Evolutionary conservation across 2,797 vertebrate species (phyloP).

Genomic region (Sylvilagus floridanus): DNA sequence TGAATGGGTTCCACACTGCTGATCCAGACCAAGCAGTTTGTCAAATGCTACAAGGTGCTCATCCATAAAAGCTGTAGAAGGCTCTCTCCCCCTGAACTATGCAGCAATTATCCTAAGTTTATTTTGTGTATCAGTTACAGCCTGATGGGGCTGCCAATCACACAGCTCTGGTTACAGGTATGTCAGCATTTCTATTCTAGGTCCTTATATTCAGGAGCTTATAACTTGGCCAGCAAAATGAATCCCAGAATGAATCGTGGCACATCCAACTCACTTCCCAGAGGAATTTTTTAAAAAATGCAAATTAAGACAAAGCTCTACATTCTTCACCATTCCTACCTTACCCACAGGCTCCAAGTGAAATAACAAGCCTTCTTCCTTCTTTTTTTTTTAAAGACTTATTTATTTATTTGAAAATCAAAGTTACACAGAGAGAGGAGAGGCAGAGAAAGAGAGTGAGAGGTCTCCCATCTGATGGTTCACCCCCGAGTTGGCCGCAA

Average conservation of each 20-base stretch:
- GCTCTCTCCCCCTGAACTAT: slow-evolving; percentile 63
- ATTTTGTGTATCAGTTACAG: slow-evolving; percentile 75
- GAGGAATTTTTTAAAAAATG: slow-evolving; percentile 10
- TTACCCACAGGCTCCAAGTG: slow-evolving; percentile 6
- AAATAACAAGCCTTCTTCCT: slow-evolving; percentile 13
- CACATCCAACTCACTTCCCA: slow-evolving; percentile 62
- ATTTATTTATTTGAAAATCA: too few species aligned
- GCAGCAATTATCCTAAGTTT: slow-evolving; percentile 67
- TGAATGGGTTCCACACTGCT: slow-evolving; percentile 62
- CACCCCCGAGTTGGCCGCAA: too few species aligned
- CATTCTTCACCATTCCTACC: slow-evolving; percentile 44
- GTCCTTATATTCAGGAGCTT: slow-evolving; percentile 53
- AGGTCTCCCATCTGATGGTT: too few species aligned
- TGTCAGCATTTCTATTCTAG: slow-evolving; percentile 54
- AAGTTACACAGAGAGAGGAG: too few species aligned
- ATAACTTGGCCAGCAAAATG: slow-evolving; percentile 52
- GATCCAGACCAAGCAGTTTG: slow-evolving; percentile 70
- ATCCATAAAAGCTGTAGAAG: slow-evolving; percentile 71
- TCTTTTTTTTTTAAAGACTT: neutral
- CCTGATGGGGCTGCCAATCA: slow-evolving; percentile 27
- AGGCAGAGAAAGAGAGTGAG: too few species aligned
- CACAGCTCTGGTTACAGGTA: slow-evolving; percentile 24
- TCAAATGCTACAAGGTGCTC: slow-evolving; percentile 67
- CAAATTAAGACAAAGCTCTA: neutral
- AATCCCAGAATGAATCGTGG: slow-evolving; percentile 60